Evolutionary conservation across 2,113 vertebrate genomes (phyloP).

Genomic region (Aegotheles bennettii): DNA sequence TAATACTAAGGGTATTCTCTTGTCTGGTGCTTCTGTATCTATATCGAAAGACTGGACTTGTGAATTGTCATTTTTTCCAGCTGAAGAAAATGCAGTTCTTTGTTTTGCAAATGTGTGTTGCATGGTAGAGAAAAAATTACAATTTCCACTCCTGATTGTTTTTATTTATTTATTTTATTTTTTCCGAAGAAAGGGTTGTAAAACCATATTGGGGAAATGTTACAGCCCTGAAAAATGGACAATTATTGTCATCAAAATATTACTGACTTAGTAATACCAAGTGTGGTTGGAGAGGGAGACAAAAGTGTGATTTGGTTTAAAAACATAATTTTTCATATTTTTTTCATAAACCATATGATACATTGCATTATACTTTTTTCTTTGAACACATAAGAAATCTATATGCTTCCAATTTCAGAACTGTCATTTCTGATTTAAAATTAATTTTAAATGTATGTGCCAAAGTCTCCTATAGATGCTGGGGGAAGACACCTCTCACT

Average conservation of each 20-base stretch:
- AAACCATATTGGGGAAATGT: background rate
- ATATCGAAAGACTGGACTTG: background rate
- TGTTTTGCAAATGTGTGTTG: background rate
- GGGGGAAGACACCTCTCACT: background rate
- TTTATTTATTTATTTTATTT: background rate
- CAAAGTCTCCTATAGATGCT: background rate
- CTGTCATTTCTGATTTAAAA: background rate
- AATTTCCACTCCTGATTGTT: background rate
- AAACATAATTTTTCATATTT: background rate
- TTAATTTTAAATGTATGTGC: background rate
- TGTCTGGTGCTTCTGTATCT: background rate
- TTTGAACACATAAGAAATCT: background rate
- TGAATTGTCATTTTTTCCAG: background rate
- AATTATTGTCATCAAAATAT: background rate
- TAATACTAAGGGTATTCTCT: background rate
- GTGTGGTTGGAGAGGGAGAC: background rate
- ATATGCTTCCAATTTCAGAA: background rate
- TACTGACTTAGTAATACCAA: background rate
- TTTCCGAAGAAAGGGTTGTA: background rate
- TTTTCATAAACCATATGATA: background rate
- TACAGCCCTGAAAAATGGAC: background rate
- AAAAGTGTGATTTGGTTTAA: background rate
- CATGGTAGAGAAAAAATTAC: background rate
- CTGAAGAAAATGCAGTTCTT: background rate
- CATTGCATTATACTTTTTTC: background rate